phyloP scores from a whole-genome alignment of 1,140 invertebrate species.

The Manduca sexta region DNA sequence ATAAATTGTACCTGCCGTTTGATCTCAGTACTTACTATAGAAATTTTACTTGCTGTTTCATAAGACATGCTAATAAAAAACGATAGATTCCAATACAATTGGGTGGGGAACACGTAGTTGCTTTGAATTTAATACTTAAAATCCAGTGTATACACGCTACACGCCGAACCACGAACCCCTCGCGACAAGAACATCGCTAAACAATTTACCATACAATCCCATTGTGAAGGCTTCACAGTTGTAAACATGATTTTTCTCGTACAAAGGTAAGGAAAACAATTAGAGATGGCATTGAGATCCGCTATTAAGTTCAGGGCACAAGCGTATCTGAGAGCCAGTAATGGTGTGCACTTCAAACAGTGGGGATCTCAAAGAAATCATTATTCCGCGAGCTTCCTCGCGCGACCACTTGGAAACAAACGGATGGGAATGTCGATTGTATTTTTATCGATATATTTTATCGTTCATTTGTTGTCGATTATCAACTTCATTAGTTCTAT shows the following conservation, averaged over 20 bases:
- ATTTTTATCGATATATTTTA: slow-evolving; percentile 4
- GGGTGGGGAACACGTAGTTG: no score
- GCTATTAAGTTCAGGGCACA: slow-evolving; percentile 62
- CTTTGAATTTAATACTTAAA: background rate
- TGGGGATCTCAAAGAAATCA: slow-evolving; percentile 65
- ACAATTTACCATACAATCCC: background rate
- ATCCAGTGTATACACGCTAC: background rate
- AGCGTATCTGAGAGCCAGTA: slow-evolving; percentile 61
- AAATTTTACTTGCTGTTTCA: no score
- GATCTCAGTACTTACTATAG: no score
- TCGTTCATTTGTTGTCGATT: no score
- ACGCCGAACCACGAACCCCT: background rate
- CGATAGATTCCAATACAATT: no score
- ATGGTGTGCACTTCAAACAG: slow-evolving; percentile 61
- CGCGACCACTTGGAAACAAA: slow-evolving; percentile 52
- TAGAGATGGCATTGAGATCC: slow-evolving; percentile 54
- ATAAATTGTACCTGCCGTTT: no score
- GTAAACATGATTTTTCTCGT: slow-evolving; percentile 19
- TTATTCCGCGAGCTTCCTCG: slow-evolving; percentile 63
- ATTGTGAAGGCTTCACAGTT: slow-evolving; percentile 3
- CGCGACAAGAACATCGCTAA: background rate
- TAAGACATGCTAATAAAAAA: no score
- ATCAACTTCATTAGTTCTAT: no score
- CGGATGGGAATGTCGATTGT: slow-evolving; percentile 9
- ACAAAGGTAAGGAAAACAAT: slow-evolving; percentile 68